Evolutionary conservation across 2,888 invertebrate genomes (phyloP).

Genomic region (Galeopsomyia nigrocyanea): DNA sequence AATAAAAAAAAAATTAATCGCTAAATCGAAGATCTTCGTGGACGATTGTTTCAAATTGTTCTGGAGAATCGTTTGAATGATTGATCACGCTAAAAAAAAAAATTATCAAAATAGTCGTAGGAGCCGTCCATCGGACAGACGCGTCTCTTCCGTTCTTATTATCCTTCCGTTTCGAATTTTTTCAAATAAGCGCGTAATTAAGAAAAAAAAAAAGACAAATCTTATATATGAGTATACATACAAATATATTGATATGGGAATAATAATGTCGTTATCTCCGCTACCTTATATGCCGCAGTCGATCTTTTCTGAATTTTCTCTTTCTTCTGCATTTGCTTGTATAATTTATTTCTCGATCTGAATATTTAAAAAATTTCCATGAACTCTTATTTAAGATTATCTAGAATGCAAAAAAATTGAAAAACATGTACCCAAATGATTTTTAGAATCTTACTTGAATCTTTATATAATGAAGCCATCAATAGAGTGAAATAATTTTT

Average conservation of each 20-base stretch:
- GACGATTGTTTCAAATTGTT: neutral
- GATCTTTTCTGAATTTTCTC: slow-evolving; percentile 35
- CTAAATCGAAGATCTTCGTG: neutral
- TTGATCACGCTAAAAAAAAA: neutral
- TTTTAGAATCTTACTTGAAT: neutral
- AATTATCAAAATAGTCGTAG: slow-evolving; percentile 49
- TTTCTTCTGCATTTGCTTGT: neutral
- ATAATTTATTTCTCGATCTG: neutral
- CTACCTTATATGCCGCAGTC: slow-evolving; percentile 22
- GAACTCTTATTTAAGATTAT: too few species aligned
- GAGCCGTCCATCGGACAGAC: slow-evolving; percentile 60
- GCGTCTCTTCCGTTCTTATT: slow-evolving; percentile 18
- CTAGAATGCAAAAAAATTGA: too few species aligned
- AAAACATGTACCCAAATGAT: neutral
- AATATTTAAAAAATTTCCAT: too few species aligned
- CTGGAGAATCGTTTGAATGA: neutral
- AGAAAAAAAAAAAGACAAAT: neutral
- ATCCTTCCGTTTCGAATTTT: slow-evolving; percentile 26
- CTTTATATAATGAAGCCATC: neutral
- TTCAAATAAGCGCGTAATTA: neutral
- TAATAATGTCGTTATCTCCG: slow-evolving; percentile 4
- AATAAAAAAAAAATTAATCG: neutral
- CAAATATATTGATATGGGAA: neutral
- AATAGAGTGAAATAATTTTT: neutral
- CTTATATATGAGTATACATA: neutral